Evolutionary conservation across 1,140 invertebrate species (phyloP), one percentile per base, ranked within the genome.

Genomic region (Neotoxoptera formosana): DNA sequence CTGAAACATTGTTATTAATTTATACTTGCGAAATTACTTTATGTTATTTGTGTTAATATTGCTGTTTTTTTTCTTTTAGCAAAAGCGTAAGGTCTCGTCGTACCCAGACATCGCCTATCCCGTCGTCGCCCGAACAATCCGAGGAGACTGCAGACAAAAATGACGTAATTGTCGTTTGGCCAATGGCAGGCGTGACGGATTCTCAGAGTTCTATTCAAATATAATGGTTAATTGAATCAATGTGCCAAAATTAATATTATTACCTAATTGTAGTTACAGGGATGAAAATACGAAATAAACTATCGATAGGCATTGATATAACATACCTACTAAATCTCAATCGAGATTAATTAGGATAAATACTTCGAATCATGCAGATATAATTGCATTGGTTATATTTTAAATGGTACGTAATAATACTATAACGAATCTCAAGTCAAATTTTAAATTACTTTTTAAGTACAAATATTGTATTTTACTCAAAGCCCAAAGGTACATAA

Each of bases 131-230:
- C 25, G 91, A 93, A 21, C 91, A 93, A 51, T 25, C 36, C 34
- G 91, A 93, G 45, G 91, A 93, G 11, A 93, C 41, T 21, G 20
- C n/a, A 3, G 91, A 86, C 6, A 91, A 91, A 48, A 93, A 93
- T 25, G 91, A 93, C 23, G 91, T 86, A n/a, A 93, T 93, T n/a
- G 91, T 93, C 7, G 91, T 93, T 53, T 93, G 91, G 91, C 91
- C 91, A 17, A 83, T 91, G 90, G 9, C 90, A 20, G 30, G 67
- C 9, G 48, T 86, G 7, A 30, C 41, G 23, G 91, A 93, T 20
- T 53, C 91, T 7, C 91, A 93, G 60, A 86, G 45, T 86, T 93
- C 91, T 30, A 86, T 93, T 93, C 67, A 76, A 25, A 92, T 92
- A 36, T 92, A 92, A 92, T 36, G 23, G 51, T 76, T 41, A 60